These are phyloP conservation scores for Echeneis naucrates DNA, from an alignment of 2,797 vertebrate species.

Conservation along the genomic window DNA sequence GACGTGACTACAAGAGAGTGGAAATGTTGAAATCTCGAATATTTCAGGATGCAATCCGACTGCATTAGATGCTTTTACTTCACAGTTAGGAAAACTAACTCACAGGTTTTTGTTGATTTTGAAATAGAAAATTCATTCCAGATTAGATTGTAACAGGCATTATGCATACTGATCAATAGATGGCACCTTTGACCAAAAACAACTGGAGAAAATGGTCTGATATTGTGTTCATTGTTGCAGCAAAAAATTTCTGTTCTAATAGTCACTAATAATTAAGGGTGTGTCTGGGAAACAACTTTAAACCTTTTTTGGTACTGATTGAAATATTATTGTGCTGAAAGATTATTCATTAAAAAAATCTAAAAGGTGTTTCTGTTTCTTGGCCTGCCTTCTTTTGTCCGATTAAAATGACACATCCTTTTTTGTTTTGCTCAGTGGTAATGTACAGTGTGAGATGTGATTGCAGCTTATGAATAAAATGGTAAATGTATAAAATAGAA, in stretches of 20 bases:
- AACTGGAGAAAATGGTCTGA: neutral
- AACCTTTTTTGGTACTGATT: neutral
- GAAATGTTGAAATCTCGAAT: neutral
- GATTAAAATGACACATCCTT: neutral
- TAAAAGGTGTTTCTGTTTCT: neutral
- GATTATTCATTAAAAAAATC: neutral
- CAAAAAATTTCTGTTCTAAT: neutral
- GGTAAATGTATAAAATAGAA: neutral
- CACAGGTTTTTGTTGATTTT: slow-evolving; percentile 1
- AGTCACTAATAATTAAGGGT: neutral
- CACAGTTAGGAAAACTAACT: neutral
- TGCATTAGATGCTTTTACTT: neutral
- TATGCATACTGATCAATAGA: slow-evolving; percentile 36
- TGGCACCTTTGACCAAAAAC: slow-evolving; percentile 32
- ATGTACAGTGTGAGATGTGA: neutral
- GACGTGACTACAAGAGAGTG: slow-evolving; percentile 11
- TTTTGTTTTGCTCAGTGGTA: neutral
- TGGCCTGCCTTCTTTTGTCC: neutral
- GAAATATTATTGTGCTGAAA: neutral
- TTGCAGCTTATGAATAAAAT: neutral
- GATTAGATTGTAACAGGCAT: neutral
- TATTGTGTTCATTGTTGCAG: neutral
- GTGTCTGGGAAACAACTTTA: neutral
- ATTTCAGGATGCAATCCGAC: neutral
- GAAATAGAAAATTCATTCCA: neutral